Evolutionary conservation across 2,113 vertebrate genomes (phyloP).

Genomic region (Calypte anna): DNA sequence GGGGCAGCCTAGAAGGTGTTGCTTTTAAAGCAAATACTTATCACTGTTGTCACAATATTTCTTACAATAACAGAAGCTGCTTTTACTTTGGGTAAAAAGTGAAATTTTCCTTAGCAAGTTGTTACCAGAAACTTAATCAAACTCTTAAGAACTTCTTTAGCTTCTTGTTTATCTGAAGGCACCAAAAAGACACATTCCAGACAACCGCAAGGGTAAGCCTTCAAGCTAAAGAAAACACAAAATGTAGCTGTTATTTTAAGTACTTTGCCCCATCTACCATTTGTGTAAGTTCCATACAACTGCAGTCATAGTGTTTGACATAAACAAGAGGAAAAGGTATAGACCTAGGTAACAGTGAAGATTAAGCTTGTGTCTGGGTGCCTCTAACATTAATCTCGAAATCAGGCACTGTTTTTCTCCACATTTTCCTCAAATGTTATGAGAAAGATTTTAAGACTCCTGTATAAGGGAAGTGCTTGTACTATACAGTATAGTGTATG

Average conservation of each 20-base stretch:
- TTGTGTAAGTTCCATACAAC: not conserved
- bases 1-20: accelerated
- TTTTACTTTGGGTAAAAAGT: not conserved
- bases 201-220: not conserved
- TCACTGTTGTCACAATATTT: not conserved
- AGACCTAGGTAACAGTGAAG: not conserved
- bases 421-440: not conserved
- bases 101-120: not conserved
- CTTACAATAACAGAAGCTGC: not conserved
- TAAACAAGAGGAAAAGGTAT: not conserved
- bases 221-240: not conserved
- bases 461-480: not conserved
- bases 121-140: not conserved
- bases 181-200: not conserved
- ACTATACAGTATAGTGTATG: accelerated
- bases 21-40: not conserved
- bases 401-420: not conserved
- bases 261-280: not conserved
- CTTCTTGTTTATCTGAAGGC: not conserved
- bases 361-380: not conserved
- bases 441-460: not conserved
- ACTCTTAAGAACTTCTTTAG: not conserved
- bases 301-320: not conserved
- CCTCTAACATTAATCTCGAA: not conserved
- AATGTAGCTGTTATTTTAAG: not conserved